Percentiles rank a stretch among this genome's conserved stretches.
phyloP scores from a whole-genome alignment of 1,140 invertebrate genomes.

The Drosophila virilis region DNA sequence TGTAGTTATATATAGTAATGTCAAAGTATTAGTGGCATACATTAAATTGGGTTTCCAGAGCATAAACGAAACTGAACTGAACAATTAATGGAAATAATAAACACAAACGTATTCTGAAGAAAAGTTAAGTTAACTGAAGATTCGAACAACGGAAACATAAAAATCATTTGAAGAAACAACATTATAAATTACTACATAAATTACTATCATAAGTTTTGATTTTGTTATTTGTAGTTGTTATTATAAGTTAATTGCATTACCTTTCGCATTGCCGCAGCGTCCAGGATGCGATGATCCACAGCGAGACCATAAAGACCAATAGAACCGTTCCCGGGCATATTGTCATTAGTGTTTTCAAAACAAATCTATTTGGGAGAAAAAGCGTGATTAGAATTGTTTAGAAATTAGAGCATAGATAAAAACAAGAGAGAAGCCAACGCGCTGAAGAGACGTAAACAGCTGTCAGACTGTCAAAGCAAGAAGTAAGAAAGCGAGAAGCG shows the following conservation, averaged over 20 bases:
- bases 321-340: slow-evolving; percentile 99
- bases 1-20: slow-evolving; percentile 34
- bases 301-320: slow-evolving; percentile 98
- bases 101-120: not conserved
- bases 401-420: too few species aligned
- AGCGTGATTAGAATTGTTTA: not conserved
- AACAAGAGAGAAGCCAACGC: not conserved
- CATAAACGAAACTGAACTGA: slow-evolving; percentile 3
- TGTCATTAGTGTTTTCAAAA: slow-evolving; percentile 99
- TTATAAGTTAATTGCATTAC: slow-evolving; percentile 87
- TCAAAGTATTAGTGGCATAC: slow-evolving; percentile 56
- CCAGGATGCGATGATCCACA: slow-evolving; percentile 99
- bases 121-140: slow-evolving; percentile 13
- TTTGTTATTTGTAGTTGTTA: slow-evolving; percentile 1
- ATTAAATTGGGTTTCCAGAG: slow-evolving; percentile 45
- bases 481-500: not conserved
- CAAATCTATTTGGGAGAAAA: slow-evolving; percentile 88
- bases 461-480: not conserved
- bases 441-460: not conserved
- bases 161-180: slow-evolving; percentile 37
- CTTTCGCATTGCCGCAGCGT: slow-evolving; percentile 99
- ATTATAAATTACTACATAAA: slow-evolving; percentile 38
- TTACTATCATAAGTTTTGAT: slow-evolving; percentile 30
- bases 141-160: slow-evolving; percentile 7
- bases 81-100: slow-evolving; percentile 8